Evolutionary conservation across 2,797 vertebrate genomes (phyloP), one percentile per base, ranked within the genome.

Genomic region (Melanotaenia maccullochi): DNA sequence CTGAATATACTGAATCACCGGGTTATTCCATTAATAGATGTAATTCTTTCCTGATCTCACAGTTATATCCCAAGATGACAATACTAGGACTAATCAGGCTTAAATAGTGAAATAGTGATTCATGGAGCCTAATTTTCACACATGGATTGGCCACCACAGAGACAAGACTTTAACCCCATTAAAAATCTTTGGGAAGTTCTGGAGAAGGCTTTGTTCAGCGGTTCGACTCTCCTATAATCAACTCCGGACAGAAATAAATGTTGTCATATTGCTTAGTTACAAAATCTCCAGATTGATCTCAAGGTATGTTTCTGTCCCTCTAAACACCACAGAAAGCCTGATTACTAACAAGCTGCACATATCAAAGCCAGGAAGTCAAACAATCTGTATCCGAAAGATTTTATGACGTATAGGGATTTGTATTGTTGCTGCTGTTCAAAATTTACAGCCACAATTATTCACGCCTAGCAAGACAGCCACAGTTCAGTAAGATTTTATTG

Each of bases 301-400:
- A 74, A 83, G 73, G 24, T 36, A 6, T 5, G 60, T 57, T 68
- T 88, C 77, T 75, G 56, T 44, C 75, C 74, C 61, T 65, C 79
- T 69, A 65, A 84, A 83, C 22, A 49, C 54, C 32, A 68, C 28
- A 72, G 42, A 55, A 74, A 60, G 56, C 59, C 71, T 30, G 61
- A 62, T 76, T 58, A 76, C 79, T 78, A 79, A 87, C 85, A 85
- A 73, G 63, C 58, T 69, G 68, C 55, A 63, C 40, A 60, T 42
- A 68, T 69, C 51, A 32, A 77, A 83, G 86, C 90, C 87, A 93
- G 90, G 75, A 89, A 86, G 86, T 82, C 89, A 92, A 84, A 90
- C 81, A 82, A 92, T 90, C 90, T 94, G 93, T 87, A 94, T 95
- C 94, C 92, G 92, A 94, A 94, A 93, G 75, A 79, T 89, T 93